Evolutionary conservation across 1,140 invertebrate genomes (phyloP), one percentile per base, ranked within the genome.

Genomic region (Drosophila nigrodunni): DNA sequence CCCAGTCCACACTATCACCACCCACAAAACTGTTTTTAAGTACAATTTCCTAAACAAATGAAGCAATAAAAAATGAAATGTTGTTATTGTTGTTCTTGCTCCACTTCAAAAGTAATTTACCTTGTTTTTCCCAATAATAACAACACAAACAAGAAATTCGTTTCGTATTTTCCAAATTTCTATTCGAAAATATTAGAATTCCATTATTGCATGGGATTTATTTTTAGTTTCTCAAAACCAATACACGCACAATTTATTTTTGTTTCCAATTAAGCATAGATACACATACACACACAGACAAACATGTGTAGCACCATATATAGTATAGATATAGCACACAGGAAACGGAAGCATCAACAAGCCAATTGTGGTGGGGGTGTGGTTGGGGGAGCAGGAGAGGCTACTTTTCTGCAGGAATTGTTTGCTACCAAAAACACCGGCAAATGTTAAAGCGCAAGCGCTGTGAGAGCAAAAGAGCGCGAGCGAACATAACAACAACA

Each of bases 71-170:
- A 70, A 70, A 55, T 60, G 61, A 72, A 60, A 72, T 65, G 49
- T 70, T 70, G 52, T 39, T 74, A 61, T 77, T 59, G 9, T 66
- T 66, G 61, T 61, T 68, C 13, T 74, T 68, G 58, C 54, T 10
- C 49, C 71, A 78, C 85, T 88, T 80, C 62, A 78, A 85, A 85
- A 76, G 74, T 73, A 83, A 89, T 88, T 90, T 77, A 74, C 66
- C 79, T 85, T 75, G 76, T 89, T 86, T 49, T 61, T n/a, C 43
- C 49, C 41, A 46, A 71, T 43, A 61, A 60, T 41, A 58, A 64
- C 52, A 82, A 72, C 62, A 58, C 18, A 62, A 46, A n/a, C 15
- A 39, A 73, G 57, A 46, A 73, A 58, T 35, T 15, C 15, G 13
- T 50, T 50, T 49, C 34, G 74, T 54, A 73, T 58, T 66, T 60